A percentile compares a stretch with the other conserved stretches of the same genome.
phyloP scores from a whole-genome alignment of 2,888 invertebrate species.

The Drosophila subsilvestris region DNA sequence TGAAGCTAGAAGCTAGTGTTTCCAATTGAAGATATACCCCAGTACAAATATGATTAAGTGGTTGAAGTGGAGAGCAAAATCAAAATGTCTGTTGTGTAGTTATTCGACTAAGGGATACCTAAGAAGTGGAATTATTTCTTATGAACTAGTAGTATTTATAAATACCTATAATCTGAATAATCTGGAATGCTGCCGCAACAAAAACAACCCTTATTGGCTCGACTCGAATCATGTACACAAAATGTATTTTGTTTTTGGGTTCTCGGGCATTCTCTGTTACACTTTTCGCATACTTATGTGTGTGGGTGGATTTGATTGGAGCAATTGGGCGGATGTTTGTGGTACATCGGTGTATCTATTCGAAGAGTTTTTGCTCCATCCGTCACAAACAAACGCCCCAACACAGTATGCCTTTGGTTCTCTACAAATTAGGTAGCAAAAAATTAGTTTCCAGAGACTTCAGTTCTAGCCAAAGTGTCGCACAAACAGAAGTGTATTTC shows the following conservation, averaged over 20 bases:
- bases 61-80: not conserved
- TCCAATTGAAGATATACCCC: constrained; percentile 15
- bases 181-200: no score
- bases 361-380: no score
- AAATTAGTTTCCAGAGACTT: not conserved
- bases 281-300: no score
- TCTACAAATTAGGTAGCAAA: not conserved
- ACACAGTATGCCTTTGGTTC: no score
- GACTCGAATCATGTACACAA: no score
- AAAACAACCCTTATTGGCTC: no score
- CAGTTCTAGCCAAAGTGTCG: not conserved
- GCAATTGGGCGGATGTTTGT: no score
- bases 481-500: not conserved
- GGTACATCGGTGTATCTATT: no score
- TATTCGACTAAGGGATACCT: not conserved
- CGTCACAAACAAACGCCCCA: no score
- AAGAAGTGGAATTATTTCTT: not conserved
- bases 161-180: not conserved
- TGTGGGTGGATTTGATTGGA: no score
- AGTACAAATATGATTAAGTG: constrained; percentile 9
- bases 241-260: no score
- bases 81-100: not conserved
- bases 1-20: not conserved
- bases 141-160: not conserved
- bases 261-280: no score